Conservation (phyloP, 1,140 invertebrate species). For the Bicyclus anynana region DNA sequence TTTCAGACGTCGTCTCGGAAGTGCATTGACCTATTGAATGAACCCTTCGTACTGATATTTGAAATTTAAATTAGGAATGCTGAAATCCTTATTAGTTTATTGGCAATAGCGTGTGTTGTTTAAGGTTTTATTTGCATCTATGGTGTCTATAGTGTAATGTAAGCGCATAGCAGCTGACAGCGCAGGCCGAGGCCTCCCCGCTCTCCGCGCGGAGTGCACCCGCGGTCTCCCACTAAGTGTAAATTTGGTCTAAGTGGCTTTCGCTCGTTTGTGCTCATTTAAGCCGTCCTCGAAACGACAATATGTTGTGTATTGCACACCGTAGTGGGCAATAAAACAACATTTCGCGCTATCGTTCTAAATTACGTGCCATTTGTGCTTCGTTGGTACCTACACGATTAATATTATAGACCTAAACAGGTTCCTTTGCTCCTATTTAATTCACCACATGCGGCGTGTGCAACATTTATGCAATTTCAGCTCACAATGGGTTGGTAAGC, state of each 20-base stretch:
- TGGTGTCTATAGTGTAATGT: too few species aligned
- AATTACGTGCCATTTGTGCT: conserved; percentile 64
- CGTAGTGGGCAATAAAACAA: conserved; percentile 61
- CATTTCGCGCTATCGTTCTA: conserved; percentile 60
- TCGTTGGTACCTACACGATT: conserved; percentile 50
- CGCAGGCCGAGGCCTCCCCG: conserved; percentile 40
- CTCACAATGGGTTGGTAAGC: conserved; percentile 53
- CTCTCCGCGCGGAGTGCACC: conserved; percentile 39
- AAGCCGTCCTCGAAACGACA: conserved; percentile 48
- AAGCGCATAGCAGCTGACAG: conserved; percentile 72
- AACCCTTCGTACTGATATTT: conserved; percentile 38
- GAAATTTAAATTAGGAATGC: neutral
- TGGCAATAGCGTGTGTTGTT: neutral
- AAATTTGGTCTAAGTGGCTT: conserved; percentile 73
- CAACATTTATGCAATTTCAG: conserved; percentile 68
- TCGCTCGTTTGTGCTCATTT: conserved; percentile 69
- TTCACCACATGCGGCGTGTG: conserved; percentile 65
- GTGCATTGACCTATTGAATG: conserved; percentile 73
- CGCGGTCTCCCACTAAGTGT: conserved; percentile 72
- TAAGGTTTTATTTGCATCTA: neutral
- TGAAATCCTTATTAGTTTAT: neutral
- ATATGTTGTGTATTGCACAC: conserved; percentile 56
- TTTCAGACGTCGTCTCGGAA: conserved; percentile 62
- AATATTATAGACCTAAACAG: conserved; percentile 60
- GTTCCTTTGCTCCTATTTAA: conserved; percentile 72